Conservation (phyloP, 2,797 vertebrate species). For the Echeneis naucrates region DNA sequence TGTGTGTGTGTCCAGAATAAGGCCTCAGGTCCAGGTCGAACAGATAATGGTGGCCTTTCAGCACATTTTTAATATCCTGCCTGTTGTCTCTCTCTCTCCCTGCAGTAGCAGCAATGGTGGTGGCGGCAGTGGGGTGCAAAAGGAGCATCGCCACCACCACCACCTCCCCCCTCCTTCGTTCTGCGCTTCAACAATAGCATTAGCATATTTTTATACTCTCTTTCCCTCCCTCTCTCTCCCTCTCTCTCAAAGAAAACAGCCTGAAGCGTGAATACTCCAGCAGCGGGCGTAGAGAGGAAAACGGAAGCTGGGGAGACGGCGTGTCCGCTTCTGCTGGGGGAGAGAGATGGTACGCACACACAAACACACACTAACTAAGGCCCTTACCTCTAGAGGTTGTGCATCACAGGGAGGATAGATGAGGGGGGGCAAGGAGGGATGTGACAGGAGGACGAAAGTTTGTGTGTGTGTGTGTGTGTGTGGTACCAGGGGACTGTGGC, state of each 20-base stretch:
- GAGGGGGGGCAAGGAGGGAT: conserved; percentile 24
- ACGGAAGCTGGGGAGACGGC: conserved; percentile 77
- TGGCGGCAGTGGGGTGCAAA: conserved; percentile 49
- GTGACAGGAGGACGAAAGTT: conserved; percentile 44
- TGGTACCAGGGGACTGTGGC: conserved; percentile 26
- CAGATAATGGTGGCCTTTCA: conserved; percentile 55
- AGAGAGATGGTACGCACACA: conserved; percentile 12
- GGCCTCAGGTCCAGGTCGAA: conserved; percentile 38
- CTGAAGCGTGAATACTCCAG: conserved; percentile 82
- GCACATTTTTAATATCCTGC: conserved; percentile 68
- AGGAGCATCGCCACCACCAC: conserved; percentile 26
- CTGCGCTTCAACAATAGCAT: conserved; percentile 84
- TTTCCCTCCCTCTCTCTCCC: conserved; percentile 62
- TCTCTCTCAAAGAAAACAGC: conserved; percentile 87
- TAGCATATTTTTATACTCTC: conserved; percentile 86
- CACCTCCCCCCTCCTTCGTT: conserved; percentile 30
- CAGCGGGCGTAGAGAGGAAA: conserved; percentile 75
- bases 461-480: conserved; percentile 24
- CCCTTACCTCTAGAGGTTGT: conserved; percentile 69
- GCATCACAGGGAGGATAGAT: conserved; percentile 30
- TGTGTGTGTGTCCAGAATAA: conserved; percentile 22
- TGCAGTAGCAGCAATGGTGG: conserved; percentile 12
- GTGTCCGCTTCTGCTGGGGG: conserved; percentile 69
- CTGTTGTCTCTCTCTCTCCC: conserved; percentile 25
- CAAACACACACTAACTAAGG: conserved; percentile 3